These are phyloP conservation scores for Parauchenoglanis punctatus DNA, from an alignment of 2,797 vertebrate species.

Conservation along the genomic window DNA sequence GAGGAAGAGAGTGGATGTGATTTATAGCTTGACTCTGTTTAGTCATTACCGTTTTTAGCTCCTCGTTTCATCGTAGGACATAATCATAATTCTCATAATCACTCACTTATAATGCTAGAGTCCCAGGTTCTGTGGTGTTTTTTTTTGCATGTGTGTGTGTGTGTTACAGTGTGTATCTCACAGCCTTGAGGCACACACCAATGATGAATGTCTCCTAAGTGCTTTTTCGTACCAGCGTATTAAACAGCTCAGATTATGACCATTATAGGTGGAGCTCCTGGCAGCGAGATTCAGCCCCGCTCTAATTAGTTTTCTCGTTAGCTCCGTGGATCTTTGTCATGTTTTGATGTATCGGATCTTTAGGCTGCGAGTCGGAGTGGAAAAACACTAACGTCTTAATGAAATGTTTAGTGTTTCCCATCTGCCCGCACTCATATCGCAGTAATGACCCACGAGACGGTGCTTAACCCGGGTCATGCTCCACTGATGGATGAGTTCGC, in stretches of 20 bases:
- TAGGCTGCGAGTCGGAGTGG: slow-evolving; percentile 65
- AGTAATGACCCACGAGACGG: slow-evolving; percentile 66
- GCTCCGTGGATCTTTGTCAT: slow-evolving; percentile 54
- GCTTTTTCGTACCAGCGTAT: slow-evolving; percentile 69
- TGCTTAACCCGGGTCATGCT: slow-evolving; percentile 63
- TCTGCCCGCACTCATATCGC: slow-evolving; percentile 69
- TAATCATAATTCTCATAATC: slow-evolving; percentile 38
- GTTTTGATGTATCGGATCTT: slow-evolving; percentile 73
- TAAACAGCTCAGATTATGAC: slow-evolving; percentile 71
- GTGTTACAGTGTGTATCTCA: slow-evolving; percentile 31
- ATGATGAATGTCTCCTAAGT: slow-evolving; percentile 73
- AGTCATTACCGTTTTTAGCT: slow-evolving; percentile 31
- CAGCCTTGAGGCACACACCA: slow-evolving; percentile 59
- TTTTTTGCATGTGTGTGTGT: background rate
- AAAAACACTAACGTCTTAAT: slow-evolving; percentile 69
- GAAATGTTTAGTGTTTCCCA: slow-evolving; percentile 71
- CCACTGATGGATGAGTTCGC: slow-evolving; percentile 61
- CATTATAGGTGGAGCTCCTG: slow-evolving; percentile 78
- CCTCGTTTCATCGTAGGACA: slow-evolving; percentile 17
- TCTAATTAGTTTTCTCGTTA: slow-evolving; percentile 75
- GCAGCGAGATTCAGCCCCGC: slow-evolving; percentile 70
- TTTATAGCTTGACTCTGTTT: slow-evolving; percentile 15
- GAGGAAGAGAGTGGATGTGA: slow-evolving; percentile 14
- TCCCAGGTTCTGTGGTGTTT: slow-evolving; percentile 17
- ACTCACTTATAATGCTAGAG: slow-evolving; percentile 46